Conservation (phyloP, 2,113 vertebrate genomes). For the Dicerorhinus sumatrensis region DNA sequence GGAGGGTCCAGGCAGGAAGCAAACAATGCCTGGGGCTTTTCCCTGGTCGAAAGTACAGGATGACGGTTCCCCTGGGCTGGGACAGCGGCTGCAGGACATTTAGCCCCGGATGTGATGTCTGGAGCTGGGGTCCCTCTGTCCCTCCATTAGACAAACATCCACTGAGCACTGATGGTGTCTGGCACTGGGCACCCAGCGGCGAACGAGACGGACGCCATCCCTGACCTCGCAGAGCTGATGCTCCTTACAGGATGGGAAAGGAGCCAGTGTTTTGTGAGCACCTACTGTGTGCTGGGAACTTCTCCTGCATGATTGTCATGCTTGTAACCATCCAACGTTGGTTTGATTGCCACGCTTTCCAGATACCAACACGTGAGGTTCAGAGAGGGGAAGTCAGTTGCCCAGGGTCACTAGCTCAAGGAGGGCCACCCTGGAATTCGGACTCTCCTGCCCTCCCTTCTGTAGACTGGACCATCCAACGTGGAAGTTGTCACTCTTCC, state of each 20-base stretch:
- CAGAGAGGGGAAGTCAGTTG: not conserved
- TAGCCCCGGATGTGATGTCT: not conserved
- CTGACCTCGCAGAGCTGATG: not conserved
- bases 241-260: not conserved
- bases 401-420: accelerated
- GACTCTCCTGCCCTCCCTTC: not conserved
- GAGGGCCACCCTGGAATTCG: not conserved
- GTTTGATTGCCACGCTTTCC: not conserved
- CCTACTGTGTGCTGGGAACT: not conserved
- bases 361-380: not conserved
- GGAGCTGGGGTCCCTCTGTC: not conserved
- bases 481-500: not conserved
- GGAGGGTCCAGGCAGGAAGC: not conserved
- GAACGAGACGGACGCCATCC: accelerated
- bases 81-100: accelerated
- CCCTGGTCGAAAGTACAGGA: not conserved
- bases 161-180: not conserved
- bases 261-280: not conserved
- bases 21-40: too few species aligned
- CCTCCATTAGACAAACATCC: not conserved
- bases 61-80: not conserved
- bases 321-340: not conserved
- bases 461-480: not conserved
- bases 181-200: not conserved
- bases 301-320: too few species aligned